Evolutionary conservation across 2,113 vertebrate species (phyloP), one percentile per base, ranked within the genome.

Genomic region (Penelope pileata): DNA sequence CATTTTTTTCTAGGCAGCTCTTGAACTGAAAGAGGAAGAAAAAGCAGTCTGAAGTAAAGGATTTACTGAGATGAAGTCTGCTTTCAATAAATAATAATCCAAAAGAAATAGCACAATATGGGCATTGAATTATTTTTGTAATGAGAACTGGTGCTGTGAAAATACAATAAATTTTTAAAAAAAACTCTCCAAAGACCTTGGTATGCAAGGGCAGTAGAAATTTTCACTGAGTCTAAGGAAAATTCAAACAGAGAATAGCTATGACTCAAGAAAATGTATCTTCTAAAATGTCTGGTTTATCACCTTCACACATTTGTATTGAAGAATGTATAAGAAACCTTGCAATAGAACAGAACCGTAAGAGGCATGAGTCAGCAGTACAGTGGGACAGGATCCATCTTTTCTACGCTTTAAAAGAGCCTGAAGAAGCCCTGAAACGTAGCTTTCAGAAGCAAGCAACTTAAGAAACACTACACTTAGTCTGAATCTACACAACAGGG

Each of bases 211-310:
- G 22, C n/a, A 64, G 9, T 54, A 74, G 34, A 83, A 27, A 64
- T 56, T 75, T 86, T 79, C 58, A 60, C 68, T 51, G 68, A 82
- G 27, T 79, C 24, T 72, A 32, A 64, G 48, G 70, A 80, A 95
- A 94, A 89, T 4, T 42, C 73, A 83, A 74, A 64, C 42, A 78
- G 29, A 64, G 13, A 58, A 64, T 9, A 92, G 32, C 47, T 89
- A 59, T 91, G 60, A 93, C 36, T 96, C 79, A 88, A 86, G 54
- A 80, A 96, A 85, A 91, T 58, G 17, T 74, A 77, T 56, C 59
- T 91, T 77, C 75, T 3, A 26, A 79, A 94, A 83, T 29, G 23
- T 40, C 58, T 93, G 62, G 10, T 85, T 94, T 86, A 88, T 69
- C 72, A 69, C 76, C 87, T 53, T 74, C 45, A 80, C 74, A 66